Evolutionary conservation across 2,888 invertebrate species (phyloP), one percentile per base, ranked within the genome.

Genomic region (Pollenia labialis): DNA sequence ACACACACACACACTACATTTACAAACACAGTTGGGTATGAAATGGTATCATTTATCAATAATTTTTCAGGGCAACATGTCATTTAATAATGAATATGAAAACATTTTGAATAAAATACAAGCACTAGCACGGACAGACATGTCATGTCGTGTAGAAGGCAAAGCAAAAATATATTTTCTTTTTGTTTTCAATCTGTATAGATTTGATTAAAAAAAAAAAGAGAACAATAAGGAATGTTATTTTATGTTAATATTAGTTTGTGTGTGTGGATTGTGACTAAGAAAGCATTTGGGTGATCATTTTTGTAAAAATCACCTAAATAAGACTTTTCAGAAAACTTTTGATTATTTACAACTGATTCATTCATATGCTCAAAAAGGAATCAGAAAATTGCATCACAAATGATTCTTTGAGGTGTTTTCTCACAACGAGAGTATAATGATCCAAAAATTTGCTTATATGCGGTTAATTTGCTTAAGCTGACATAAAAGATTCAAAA

Each of bases 41-140:
- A 74, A 89, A 88, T 89, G 89, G 89, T 91, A 91, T 91, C 90
- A 90, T 89, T 90, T 90, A 91, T 91, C 91, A 91, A 91, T 91
- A 91, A 91, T 60, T 90, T 91, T 90, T 90, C 90, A 90, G 72
- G 72, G 79, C 66, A 84, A 79, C 50, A 79, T 79, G 66, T 89
- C 90, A 89, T 82, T 69, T 69, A 76, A 82, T 32, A 56, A 48
- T 6, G 48, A 48, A 76, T 46, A 71, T 74, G 58, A 68, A 75
- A 75, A 74, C 68, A 74, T 75, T 81, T 81, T 68, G 44, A 81
- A 74, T 58, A 48, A 58, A 7, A 69, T 42, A 42, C n/a, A 50
- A 50, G 60, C n/a, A 62, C 9, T 16, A 10, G 9, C n/a, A 60
- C 42, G 12, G n/a, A 11, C 7, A 69, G 58, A 60, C 44, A 60